These are phyloP conservation scores for Euthynnus affinis DNA, from an alignment of 2,797 vertebrate species.

Conservation along the genomic window DNA sequence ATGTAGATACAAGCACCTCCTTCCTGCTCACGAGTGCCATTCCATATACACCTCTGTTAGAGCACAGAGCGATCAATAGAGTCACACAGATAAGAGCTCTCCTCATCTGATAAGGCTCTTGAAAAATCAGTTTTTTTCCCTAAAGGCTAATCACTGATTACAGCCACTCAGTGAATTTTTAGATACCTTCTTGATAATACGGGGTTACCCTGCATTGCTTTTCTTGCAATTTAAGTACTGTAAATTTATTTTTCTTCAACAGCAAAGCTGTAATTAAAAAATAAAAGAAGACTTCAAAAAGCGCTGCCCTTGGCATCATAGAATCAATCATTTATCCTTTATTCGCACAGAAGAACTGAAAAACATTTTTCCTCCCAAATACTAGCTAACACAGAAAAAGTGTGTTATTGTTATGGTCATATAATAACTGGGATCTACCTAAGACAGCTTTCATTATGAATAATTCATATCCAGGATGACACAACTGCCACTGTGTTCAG, in stretches of 20 bases:
- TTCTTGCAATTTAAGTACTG: not conserved
- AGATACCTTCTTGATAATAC: slow-evolving; percentile 47
- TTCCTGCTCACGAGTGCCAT: slow-evolving; percentile 74
- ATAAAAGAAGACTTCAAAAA: slow-evolving; percentile 10
- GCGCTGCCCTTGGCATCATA: not conserved
- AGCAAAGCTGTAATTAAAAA: slow-evolving; percentile 20
- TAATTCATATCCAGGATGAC: not conserved
- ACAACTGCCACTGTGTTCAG: not conserved
- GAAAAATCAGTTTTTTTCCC: slow-evolving; percentile 60
- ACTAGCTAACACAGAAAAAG: not conserved
- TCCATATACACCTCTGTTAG: slow-evolving; percentile 68
- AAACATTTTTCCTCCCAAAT: not conserved
- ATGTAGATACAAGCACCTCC: slow-evolving; percentile 76
- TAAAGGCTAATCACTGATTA: slow-evolving; percentile 70
- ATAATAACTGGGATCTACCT: not conserved
- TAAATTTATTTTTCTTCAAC: slow-evolving; percentile 6
- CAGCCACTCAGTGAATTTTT: slow-evolving; percentile 47
- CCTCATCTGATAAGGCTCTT: slow-evolving; percentile 83
- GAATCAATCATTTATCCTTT: slow-evolving; percentile 7
- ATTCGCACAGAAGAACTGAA: not conserved
- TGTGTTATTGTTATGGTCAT: not conserved
- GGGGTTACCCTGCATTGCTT: slow-evolving; percentile 9
- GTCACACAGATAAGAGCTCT: slow-evolving; percentile 83
- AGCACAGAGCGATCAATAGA: slow-evolving; percentile 80
- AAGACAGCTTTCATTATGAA: not conserved